Base-by-base conservation (phyloP, 2,113 vertebrate genomes). In the Pleuronectes platessa region DNA sequence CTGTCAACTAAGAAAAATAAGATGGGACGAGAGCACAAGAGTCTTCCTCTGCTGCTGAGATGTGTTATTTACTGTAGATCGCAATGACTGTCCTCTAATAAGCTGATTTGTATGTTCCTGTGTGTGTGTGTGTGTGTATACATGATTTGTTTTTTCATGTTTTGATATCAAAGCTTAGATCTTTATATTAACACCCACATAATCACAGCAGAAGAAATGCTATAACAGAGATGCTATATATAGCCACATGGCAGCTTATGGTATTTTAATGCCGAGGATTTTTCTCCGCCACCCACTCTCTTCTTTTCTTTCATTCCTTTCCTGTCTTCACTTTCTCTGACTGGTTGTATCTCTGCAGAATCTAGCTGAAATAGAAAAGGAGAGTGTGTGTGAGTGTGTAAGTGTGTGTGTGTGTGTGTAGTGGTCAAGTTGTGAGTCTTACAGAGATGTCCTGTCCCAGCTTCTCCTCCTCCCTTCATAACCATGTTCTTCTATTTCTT, bases 141-240 rank as follows among this genome's bases (percentile, higher is more conserved):
- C 53, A 70, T 68, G 6, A 64, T 68, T 75, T 40, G 45, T 66
- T 45, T 40, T 88, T 31, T 31, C 31, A 31, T 31, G 5, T 31
- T 31, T 31, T 5, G 31, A 31, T 31, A 89, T 91, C 89, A 83
- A 83, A 79, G 79, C 78, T 83, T 66, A 78, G 80, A 88, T 91
- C 79, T 87, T 80, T 80, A 87, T 86, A 83, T 90, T 86, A 90
- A 90, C 74, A 76, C 87, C 76, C 86, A 88, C 88, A 81, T 86
- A 74, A 89, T 87, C 86, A 89, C 45, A 81, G 74, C 68, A 81
- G 74, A 78, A 61, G 83, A 74, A 76, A 79, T 31, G 31, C 31
- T 31, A 7, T 74, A 78, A 78, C 45, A 81, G 35, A 76, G 47
- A 74, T 17, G 68, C 78, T 92, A 88, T 88, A 87, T 86, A 88